Percentiles rank a stretch among this genome's conserved stretches.
Conservation (phyloP, 2,797 vertebrate species). For the Triplophysa yarkandensis region DNA sequence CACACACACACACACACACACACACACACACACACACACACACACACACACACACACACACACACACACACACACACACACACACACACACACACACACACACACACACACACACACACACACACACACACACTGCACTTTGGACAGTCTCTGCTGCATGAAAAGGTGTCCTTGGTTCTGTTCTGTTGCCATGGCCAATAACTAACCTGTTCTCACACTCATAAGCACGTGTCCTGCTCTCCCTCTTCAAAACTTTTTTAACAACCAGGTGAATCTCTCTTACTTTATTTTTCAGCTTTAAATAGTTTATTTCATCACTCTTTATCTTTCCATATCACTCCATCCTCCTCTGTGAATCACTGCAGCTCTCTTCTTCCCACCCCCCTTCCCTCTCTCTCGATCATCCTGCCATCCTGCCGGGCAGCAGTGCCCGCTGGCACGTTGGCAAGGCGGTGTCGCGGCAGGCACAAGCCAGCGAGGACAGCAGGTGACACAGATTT, state of each 20-base stretch:
- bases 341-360: slow-evolving; percentile 45
- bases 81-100: too few species aligned
- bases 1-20: too few species aligned
- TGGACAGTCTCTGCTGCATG: slow-evolving; percentile 36
- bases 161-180: slow-evolving; percentile 50
- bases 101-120: not conserved
- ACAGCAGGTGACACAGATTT: slow-evolving; percentile 64
- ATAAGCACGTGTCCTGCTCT: slow-evolving; percentile 26
- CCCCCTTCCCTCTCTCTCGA: slow-evolving; percentile 16
- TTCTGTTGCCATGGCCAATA: slow-evolving; percentile 39
- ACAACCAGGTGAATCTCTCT: slow-evolving; percentile 34
- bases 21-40: too few species aligned
- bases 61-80: too few species aligned
- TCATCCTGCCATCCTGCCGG: slow-evolving; percentile 51
- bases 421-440: slow-evolving; percentile 53
- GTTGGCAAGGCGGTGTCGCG: slow-evolving; percentile 47
- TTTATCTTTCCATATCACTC: slow-evolving; percentile 38
- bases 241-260: slow-evolving; percentile 29
- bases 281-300: slow-evolving; percentile 31
- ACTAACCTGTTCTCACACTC: slow-evolving; percentile 29
- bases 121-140: not conserved
- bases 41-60: not conserved
- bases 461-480: slow-evolving; percentile 51
- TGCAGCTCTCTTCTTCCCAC: slow-evolving; percentile 25
- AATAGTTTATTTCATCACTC: slow-evolving; percentile 38